phyloP scores from a whole-genome alignment of 2,888 invertebrate genomes.

The Drosophila melanocephala region DNA sequence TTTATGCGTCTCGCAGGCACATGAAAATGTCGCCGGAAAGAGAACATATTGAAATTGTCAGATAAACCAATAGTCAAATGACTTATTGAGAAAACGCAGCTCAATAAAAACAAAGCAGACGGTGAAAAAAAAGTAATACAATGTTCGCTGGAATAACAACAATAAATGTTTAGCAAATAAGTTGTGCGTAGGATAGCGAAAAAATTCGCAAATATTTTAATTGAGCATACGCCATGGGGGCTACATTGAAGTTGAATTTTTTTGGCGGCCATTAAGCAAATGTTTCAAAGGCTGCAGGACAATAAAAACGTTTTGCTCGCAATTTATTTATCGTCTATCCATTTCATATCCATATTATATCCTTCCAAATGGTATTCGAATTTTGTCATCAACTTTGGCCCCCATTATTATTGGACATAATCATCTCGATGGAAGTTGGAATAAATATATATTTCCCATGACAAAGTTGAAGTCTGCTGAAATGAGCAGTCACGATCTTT shows the following conservation, averaged over 20 bases:
- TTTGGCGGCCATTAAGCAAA: slow-evolving; percentile 51
- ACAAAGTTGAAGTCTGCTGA: neutral
- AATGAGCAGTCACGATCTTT: neutral
- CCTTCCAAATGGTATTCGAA: neutral
- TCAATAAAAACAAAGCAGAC: neutral
- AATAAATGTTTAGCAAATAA: slow-evolving; percentile 34
- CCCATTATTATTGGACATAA: neutral
- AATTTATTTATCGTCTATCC: slow-evolving; percentile 68
- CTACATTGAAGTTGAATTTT: slow-evolving; percentile 21
- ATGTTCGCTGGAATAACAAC: neutral
- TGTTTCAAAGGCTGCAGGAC: slow-evolving; percentile 71
- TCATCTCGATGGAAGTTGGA: neutral
- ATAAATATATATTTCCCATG: neutral
- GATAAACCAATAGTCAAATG: slow-evolving; percentile 61
- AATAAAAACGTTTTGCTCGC: slow-evolving; percentile 66
- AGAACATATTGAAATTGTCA: slow-evolving; percentile 72
- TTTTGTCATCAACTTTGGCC: neutral
- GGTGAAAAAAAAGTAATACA: neutral
- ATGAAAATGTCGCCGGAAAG: slow-evolving; percentile 39
- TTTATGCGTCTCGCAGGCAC: slow-evolving; percentile 57
- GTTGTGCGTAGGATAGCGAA: slow-evolving; percentile 30
- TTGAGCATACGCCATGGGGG: slow-evolving; percentile 63
- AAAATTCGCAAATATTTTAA: slow-evolving; percentile 59
- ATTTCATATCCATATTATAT: slow-evolving; percentile 21
- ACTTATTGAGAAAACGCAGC: slow-evolving; percentile 14